A percentile compares a stretch with the other conserved stretches of the same genome.
Evolutionary conservation across 2,797 vertebrate genomes (phyloP).

Genomic region (Agapornis canus): DNA sequence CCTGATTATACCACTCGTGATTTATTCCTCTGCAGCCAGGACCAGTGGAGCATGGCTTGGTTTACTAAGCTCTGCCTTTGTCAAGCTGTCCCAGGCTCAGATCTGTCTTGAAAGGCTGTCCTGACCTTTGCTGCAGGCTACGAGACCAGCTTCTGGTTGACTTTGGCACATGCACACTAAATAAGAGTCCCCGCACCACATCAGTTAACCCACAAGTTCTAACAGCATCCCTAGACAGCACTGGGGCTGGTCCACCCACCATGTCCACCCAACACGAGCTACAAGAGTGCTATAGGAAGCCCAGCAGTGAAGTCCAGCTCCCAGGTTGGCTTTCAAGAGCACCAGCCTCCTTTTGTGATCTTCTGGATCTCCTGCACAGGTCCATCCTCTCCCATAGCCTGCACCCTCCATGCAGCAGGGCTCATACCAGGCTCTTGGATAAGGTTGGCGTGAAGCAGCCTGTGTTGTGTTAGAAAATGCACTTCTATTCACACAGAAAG

Average conservation of each 20-base stretch:
- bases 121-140: neutral
- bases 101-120: neutral
- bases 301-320: neutral
- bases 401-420: neutral
- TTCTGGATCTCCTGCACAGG: neutral
- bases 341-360: neutral
- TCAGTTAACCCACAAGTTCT: neutral
- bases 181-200: neutral
- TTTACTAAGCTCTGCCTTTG: neutral
- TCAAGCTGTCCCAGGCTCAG: neutral
- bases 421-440: neutral
- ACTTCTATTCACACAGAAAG: accelerated
- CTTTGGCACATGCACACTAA: neutral
- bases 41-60: neutral
- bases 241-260: neutral
- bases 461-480: neutral
- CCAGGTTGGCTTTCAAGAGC: neutral
- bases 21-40: neutral
- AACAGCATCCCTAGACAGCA: neutral
- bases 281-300: neutral
- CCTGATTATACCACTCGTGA: accelerated
- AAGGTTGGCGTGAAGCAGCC: neutral
- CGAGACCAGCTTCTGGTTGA: neutral
- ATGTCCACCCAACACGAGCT: neutral
- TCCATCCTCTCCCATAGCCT: neutral